Percentiles rank a stretch among this genome's conserved stretches.
Conservation (phyloP, 1,140 invertebrate genomes). For the Papilio helenus region DNA sequence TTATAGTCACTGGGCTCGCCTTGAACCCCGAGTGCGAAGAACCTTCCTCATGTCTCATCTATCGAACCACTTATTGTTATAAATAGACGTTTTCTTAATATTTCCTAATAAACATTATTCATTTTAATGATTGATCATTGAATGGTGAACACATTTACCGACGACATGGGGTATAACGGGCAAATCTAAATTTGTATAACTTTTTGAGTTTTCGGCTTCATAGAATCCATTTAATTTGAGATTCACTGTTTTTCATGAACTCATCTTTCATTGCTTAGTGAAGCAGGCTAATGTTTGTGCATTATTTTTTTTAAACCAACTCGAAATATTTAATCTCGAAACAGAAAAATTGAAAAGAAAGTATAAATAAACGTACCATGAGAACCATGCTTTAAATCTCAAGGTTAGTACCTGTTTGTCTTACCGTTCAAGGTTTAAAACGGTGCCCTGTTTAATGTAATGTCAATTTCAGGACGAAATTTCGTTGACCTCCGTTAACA, state of each 20-base stretch:
- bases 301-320: background rate
- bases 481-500: conserved; percentile 37
- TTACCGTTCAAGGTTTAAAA: conserved; percentile 46
- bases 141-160: too few relatives aligned
- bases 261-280: background rate
- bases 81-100: conserved; percentile 36
- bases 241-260: background rate
- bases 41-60: conserved; percentile 57
- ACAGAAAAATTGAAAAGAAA: background rate
- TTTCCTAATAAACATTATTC: conserved; percentile 9
- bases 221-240: too few relatives aligned
- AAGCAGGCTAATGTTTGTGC: background rate
- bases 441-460: conserved; percentile 39
- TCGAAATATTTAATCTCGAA: background rate
- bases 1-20: conserved; percentile 58
- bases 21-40: conserved; percentile 71
- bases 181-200: too few relatives aligned
- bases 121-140: background rate
- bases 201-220: too few relatives aligned
- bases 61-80: conserved; percentile 56
- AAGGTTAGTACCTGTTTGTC: conserved; percentile 46
- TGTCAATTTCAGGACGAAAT: conserved; percentile 48
- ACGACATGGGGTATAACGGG: too few relatives aligned
- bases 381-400: conserved; percentile 40
- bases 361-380: background rate